A percentile compares a stretch with the other conserved stretches of the same genome.
Conservation (phyloP, 2,113 vertebrate species). For the Arizona elegans region DNA sequence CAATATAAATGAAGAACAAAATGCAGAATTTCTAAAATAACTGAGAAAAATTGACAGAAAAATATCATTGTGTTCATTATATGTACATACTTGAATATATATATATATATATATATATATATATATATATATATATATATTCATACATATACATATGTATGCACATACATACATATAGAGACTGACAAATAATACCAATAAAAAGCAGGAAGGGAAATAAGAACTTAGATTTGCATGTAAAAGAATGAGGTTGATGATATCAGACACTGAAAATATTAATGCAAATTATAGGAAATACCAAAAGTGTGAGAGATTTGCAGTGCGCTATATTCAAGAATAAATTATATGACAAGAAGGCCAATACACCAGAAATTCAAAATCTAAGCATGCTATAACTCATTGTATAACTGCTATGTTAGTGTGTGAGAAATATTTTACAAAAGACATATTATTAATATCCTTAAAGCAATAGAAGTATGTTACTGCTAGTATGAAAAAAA, state of each 20-base stretch:
- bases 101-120: not conserved
- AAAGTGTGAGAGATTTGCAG: slow-evolving; percentile 32
- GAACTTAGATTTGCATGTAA: slow-evolving; percentile 30
- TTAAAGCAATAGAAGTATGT: slow-evolving; percentile 25
- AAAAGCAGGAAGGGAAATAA: slow-evolving; percentile 30
- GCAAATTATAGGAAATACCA: not conserved
- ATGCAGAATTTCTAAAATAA: slow-evolving; percentile 55
- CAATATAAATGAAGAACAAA: slow-evolving; percentile 36
- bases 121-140: slow-evolving; percentile 4
- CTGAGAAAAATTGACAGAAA: slow-evolving; percentile 29
- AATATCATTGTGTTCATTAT: slow-evolving; percentile 20
- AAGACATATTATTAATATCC: slow-evolving; percentile 5
- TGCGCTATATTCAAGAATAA: slow-evolving; percentile 16
- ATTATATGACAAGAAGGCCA: slow-evolving; percentile 42
- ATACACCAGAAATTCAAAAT: slow-evolving; percentile 16
- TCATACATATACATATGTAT: not conserved
- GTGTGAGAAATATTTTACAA: slow-evolving; percentile 34
- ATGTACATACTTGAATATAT: slow-evolving; percentile 5
- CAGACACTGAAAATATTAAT: slow-evolving; percentile 37
- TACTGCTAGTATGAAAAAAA: not conserved
- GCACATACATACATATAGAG: slow-evolving; percentile 33
- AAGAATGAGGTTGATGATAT: slow-evolving; percentile 48
- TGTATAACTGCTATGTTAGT: slow-evolving; percentile 27
- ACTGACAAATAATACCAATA: slow-evolving; percentile 50
- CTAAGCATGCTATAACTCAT: slow-evolving; percentile 38